Percentiles rank a stretch among this genome's conserved stretches.
Conservation (phyloP, 2,113 vertebrate genomes). For the Podiceps cristatus region DNA sequence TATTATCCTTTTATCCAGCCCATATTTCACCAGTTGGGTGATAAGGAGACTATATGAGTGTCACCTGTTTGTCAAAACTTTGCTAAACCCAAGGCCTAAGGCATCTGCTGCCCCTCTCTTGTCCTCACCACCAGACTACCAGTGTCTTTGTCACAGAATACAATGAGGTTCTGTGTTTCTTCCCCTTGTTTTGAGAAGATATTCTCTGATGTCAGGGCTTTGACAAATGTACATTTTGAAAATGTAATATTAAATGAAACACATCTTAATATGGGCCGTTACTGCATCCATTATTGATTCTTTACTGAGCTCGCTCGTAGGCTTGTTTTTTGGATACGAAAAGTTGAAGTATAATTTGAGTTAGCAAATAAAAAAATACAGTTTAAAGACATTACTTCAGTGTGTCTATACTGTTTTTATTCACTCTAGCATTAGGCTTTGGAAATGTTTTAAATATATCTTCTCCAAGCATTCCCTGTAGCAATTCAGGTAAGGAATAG, state of each 20-base stretch:
- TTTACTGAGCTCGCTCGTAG: neutral
- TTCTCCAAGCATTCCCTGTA: neutral
- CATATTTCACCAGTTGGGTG: neutral
- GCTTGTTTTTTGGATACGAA: neutral
- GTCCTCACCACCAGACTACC: neutral
- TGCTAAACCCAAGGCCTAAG: neutral
- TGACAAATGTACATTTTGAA: neutral
- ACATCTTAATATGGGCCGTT: neutral
- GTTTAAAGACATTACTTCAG: neutral
- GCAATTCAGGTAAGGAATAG: neutral
- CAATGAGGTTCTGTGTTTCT: neutral
- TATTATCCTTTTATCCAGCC: neutral
- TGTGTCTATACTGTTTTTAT: neutral
- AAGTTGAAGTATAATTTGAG: neutral
- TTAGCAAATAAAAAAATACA: neutral
- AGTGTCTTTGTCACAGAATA: neutral
- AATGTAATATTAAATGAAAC: neutral
- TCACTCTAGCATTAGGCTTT: neutral
- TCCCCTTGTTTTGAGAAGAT: neutral
- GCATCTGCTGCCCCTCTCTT: neutral
- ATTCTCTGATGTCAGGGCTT: neutral
- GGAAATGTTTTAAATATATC: neutral
- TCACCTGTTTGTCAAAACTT: neutral
- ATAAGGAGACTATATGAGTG: neutral
- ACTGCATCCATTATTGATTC: neutral